Base-by-base conservation (phyloP, 2,888 invertebrate species). In the Zygothrica quintamaculata region DNA sequence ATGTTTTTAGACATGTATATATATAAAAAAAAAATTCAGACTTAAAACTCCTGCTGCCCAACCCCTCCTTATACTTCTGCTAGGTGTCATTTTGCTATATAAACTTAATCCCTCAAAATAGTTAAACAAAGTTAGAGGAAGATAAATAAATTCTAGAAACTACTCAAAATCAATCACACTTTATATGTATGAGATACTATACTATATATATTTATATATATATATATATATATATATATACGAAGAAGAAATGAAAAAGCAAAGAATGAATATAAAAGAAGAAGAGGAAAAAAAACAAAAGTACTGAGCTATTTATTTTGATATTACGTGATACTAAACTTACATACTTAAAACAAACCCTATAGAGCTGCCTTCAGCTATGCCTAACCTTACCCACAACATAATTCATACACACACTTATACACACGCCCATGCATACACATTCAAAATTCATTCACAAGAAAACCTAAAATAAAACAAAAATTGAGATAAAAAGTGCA, bases 241-340 rank as follows among this genome's bases (percentile, higher is more conserved):
- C n/a, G n/a, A n/a, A 52, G 15, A 46, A 51, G 11, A 39, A 4
- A 15, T 31, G 18, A 8, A 8, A 51, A 51, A 37, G 26, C 52
- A 25, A 12, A 60, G 46, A 50, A 72, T 58, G 43, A 64, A 60
- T 46, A 64, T 9, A 12, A 11, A 8, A 36, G 13, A 25, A 58
- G 57, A 31, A 26, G 43, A 55, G 34, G 42, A 78, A 40, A 68
- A 37, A 59, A 62, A 43, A 64, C 58, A 50, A 74, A 85, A 69
- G 86, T 86, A 82, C 86, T 82, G 81, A 82, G 62, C 74, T 71
- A 80, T 69, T 82, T 80, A 74, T 82, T 78, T 82, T 86, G 81
- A 82, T 86, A 84, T 86, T 84, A 84, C 84, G 86, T 86, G 86
- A 81, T 86, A 81, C 84, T 86, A 77, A 80, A 84, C 77, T 80